Evolutionary conservation across 2,888 invertebrate species (phyloP).

Genomic region (Mythimna impura): DNA sequence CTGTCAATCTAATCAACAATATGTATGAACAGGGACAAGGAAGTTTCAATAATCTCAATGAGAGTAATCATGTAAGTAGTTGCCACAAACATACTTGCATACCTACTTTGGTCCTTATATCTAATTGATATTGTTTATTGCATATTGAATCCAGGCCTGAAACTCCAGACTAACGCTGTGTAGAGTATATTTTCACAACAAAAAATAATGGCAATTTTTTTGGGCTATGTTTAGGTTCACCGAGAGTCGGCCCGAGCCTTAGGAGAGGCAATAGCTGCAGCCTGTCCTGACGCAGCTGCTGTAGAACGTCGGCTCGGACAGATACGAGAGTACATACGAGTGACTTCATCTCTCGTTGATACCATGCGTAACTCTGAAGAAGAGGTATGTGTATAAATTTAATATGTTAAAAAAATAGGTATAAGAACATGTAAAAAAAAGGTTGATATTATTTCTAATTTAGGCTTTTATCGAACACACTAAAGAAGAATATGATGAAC

Average conservation of each 20-base stretch:
- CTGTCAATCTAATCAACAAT: slow-evolving; percentile 87
- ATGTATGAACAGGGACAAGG: slow-evolving; percentile 87
- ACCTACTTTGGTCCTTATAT: not conserved
- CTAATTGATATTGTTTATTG: no score
- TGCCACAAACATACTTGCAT: not conserved
- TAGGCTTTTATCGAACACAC: slow-evolving; percentile 89
- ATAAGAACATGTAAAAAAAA: slow-evolving; percentile 40
- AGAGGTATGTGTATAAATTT: slow-evolving; percentile 86
- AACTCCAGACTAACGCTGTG: not conserved
- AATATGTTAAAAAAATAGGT: slow-evolving; percentile 28
- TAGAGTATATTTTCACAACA: not conserved
- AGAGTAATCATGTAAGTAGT: slow-evolving; percentile 83
- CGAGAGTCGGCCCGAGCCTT: slow-evolving; percentile 85
- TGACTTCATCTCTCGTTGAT: slow-evolving; percentile 93
- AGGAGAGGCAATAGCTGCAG: slow-evolving; percentile 87
- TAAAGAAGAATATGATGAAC: slow-evolving; percentile 90
- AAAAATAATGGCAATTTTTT: not conserved
- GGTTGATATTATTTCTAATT: slow-evolving; percentile 77
- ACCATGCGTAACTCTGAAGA: slow-evolving; percentile 93
- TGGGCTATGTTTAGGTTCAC: slow-evolving; percentile 73
- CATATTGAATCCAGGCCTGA: not conserved
- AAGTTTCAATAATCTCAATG: slow-evolving; percentile 84
- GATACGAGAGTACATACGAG: slow-evolving; percentile 93
- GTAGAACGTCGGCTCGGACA: slow-evolving; percentile 93
- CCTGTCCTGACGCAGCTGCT: slow-evolving; percentile 92